Percentiles rank a stretch among this genome's conserved stretches.
These are phyloP conservation scores for Australoheros scitulus DNA, from an alignment of 2,113 vertebrate species.

Conservation along the genomic window DNA sequence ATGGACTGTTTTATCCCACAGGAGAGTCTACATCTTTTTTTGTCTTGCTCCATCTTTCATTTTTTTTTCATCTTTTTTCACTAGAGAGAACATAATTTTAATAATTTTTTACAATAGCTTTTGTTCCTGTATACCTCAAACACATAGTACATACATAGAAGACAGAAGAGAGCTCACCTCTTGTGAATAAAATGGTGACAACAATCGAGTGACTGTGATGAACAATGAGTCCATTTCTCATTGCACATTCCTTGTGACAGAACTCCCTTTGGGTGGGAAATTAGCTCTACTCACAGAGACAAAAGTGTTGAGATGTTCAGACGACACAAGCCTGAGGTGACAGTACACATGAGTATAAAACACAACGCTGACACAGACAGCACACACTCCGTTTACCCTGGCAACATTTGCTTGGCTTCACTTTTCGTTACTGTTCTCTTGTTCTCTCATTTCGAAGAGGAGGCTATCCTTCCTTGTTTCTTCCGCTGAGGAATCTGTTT, in stretches of 20 bases:
- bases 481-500: constrained; percentile 64
- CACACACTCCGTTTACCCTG: constrained; percentile 26
- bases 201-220: background rate
- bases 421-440: constrained; percentile 29
- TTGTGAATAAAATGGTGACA: constrained; percentile 5
- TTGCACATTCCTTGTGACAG: constrained; percentile 40
- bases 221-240: constrained; percentile 10
- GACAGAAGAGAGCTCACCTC: background rate
- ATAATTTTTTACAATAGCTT: background rate
- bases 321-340: constrained; percentile 45
- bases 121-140: background rate
- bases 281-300: constrained; percentile 51
- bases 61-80: background rate
- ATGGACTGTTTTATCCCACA: constrained; percentile 64
- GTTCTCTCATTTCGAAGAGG: constrained; percentile 21
- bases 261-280: constrained; percentile 50
- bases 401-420: constrained; percentile 31
- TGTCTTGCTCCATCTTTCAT: background rate
- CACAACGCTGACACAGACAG: constrained; percentile 25
- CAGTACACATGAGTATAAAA: constrained; percentile 49
- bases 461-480: constrained; percentile 36
- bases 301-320: constrained; percentile 39
- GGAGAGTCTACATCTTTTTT: constrained; percentile 33
- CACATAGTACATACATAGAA: background rate
- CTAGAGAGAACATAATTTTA: background rate